Evolutionary conservation across 2,888 invertebrate species (phyloP).

Genomic region (Sympetrum striolatum): DNA sequence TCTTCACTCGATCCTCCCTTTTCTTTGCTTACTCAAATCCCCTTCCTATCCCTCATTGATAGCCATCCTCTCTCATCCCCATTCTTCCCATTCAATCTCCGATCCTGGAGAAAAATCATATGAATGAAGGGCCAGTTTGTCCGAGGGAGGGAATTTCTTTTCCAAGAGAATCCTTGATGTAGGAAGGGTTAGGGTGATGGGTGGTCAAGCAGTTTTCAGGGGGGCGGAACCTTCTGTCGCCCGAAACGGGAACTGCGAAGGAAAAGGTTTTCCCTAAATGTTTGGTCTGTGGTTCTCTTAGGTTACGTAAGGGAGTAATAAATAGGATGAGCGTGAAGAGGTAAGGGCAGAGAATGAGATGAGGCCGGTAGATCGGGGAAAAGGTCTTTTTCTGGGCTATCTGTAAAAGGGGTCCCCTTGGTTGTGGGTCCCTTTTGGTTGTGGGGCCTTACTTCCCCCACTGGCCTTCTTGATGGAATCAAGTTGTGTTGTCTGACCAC

Average conservation of each 20-base stretch:
- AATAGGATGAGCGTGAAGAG: constrained; percentile 24
- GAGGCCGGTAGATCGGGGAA: background rate
- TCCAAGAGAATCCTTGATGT: background rate
- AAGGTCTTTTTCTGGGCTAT: background rate
- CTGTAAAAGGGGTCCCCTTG: background rate
- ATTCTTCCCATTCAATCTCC: too few species aligned
- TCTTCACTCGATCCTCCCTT: background rate
- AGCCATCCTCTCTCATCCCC: too few species aligned
- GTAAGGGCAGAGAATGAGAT: background rate
- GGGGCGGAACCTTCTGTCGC: background rate
- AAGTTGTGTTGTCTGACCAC: constrained; percentile 41
- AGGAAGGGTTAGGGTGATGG: background rate
- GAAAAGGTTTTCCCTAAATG: background rate
- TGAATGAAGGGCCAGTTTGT: too few species aligned
- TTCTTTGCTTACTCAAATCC: background rate
- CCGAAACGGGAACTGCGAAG: background rate
- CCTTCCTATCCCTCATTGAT: background rate
- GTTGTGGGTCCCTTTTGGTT: background rate
- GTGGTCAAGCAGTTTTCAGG: background rate
- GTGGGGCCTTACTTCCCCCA: background rate
- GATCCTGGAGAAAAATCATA: too few species aligned
- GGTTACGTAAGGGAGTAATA: constrained; percentile 30
- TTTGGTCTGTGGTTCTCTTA: constrained; percentile 15
- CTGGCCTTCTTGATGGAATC: constrained; percentile 11
- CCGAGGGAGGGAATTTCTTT: too few species aligned